These are phyloP conservation scores for Trachurus trachurus DNA, from an alignment of 2,797 vertebrate species.

Conservation along the genomic window DNA sequence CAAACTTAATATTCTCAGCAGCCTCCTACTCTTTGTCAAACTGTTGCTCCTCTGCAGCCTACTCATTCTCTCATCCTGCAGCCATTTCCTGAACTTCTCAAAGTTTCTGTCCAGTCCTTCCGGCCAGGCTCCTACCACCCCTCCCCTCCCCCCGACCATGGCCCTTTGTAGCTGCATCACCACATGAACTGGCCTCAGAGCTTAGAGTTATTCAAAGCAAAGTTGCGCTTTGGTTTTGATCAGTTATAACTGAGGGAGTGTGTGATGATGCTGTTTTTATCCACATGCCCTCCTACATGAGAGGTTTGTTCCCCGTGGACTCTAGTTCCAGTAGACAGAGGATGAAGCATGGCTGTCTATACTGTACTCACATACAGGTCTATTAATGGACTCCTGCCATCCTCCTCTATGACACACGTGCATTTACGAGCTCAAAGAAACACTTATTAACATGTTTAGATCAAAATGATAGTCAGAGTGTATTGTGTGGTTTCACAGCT, in stretches of 20 bases:
- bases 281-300: conserved; percentile 35
- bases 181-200: conserved; percentile 27
- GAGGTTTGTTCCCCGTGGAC: conserved; percentile 44
- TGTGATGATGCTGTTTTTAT: conserved; percentile 60
- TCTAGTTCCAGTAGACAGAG: conserved; percentile 33
- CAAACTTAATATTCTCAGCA: conserved; percentile 35
- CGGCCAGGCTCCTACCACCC: conserved; percentile 31
- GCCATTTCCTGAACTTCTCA: conserved; percentile 13
- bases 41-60: conserved; percentile 43
- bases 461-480: neutral
- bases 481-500: neutral
- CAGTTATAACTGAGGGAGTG: conserved; percentile 41
- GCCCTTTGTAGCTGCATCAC: conserved; percentile 28
- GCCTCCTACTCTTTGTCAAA: conserved; percentile 62
- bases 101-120: conserved; percentile 38
- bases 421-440: neutral
- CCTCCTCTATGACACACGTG: conserved; percentile 1
- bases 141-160: conserved; percentile 8
- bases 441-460: neutral
- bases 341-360: conserved; percentile 24
- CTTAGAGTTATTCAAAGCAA: conserved; percentile 36
- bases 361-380: conserved; percentile 9
- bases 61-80: conserved; percentile 24
- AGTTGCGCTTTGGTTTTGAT: conserved; percentile 58
- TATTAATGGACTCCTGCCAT: conserved; percentile 5